Conservation (phyloP, 2,888 invertebrate species). For the Pterostichus madidus region DNA sequence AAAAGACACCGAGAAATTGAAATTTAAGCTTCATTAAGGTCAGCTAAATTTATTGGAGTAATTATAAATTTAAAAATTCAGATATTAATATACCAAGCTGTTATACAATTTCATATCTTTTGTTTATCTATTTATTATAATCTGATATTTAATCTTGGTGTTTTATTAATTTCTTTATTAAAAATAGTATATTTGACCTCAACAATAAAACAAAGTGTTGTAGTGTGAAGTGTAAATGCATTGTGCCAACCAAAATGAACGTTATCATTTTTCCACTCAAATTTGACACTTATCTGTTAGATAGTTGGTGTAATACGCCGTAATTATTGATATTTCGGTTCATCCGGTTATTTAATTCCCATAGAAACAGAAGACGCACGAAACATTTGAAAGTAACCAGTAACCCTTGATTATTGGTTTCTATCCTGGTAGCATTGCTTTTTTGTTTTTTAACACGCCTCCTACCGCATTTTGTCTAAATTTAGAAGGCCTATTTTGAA, state of each 20-base stretch:
- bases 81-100: constrained; percentile 45
- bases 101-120: constrained; percentile 14
- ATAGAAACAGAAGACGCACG: constrained; percentile 55
- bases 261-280: constrained; percentile 32
- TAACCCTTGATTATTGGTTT: constrained; percentile 56
- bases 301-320: constrained; percentile 34
- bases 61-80: constrained; percentile 12
- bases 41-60: constrained; percentile 33
- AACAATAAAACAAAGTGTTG: constrained; percentile 26
- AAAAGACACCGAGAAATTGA: constrained; percentile 24
- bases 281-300: constrained; percentile 39
- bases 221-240: background rate
- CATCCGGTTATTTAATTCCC: constrained; percentile 54
- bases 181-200: background rate
- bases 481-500: constrained; percentile 59
- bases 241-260: background rate
- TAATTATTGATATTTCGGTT: constrained; percentile 50
- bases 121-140: constrained; percentile 31
- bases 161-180: constrained; percentile 19
- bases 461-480: constrained; percentile 64
- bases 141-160: constrained; percentile 4
- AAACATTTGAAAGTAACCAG: constrained; percentile 56
- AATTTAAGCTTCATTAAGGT: constrained; percentile 24
- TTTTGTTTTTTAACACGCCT: constrained; percentile 60
- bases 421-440: constrained; percentile 51